Evolutionary conservation across 2,888 invertebrate genomes (phyloP).

Genomic region (Pandemis cinnamomeana): DNA sequence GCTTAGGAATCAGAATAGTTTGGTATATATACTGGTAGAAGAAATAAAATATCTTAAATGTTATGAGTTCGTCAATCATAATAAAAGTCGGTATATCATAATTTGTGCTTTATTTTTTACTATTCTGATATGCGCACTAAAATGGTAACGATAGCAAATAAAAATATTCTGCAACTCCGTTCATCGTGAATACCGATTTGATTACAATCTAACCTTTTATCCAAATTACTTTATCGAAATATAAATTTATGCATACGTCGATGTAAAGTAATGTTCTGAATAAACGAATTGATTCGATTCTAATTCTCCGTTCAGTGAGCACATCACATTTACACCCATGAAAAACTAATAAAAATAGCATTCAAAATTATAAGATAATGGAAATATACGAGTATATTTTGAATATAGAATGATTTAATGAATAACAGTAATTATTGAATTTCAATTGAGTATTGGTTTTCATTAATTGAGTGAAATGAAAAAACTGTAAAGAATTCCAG

Average conservation of each 20-base stretch:
- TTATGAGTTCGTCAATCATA: background rate
- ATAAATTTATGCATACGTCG: constrained; percentile 4
- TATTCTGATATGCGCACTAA: background rate
- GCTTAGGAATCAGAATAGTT: background rate
- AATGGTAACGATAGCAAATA: background rate
- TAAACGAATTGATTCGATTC: constrained; percentile 22
- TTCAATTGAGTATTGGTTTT: too few species aligned
- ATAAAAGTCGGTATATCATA: background rate
- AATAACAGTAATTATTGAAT: too few species aligned
- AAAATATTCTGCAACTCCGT: background rate
- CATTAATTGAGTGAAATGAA: too few species aligned
- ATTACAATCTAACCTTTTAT: constrained; percentile 20
- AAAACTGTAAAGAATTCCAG: too few species aligned
- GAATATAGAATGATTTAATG: too few species aligned
- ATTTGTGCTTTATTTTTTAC: background rate
- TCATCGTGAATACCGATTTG: constrained; percentile 21
- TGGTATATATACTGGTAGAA: background rate
- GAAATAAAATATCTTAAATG: background rate
- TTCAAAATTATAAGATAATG: background rate
- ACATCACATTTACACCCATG: constrained; percentile 9
- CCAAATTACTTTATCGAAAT: constrained; percentile 18
- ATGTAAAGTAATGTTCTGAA: constrained; percentile 14
- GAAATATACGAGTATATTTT: too few species aligned
- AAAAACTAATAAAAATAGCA: background rate
- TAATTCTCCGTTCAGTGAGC: constrained; percentile 1